Base-by-base conservation (phyloP, 2,888 invertebrate genomes). In the Drosophila siamana region DNA sequence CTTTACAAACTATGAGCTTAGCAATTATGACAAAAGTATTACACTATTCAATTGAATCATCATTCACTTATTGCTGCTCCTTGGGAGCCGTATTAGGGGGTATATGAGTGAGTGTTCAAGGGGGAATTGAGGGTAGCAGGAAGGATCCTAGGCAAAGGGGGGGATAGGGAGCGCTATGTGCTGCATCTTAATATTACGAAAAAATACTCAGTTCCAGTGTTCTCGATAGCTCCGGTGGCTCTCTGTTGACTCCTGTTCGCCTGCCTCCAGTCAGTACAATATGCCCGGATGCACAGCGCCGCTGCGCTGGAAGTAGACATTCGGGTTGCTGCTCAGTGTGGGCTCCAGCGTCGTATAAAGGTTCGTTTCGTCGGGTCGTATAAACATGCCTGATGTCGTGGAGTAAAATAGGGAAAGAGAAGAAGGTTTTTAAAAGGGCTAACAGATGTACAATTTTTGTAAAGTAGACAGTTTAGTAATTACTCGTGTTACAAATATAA, bases 301-400 rank as follows among this genome's bases (percentile, higher is more conserved):
- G 86, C 95, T 94, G 89, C 97, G 94, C 93, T 97, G 97, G 93
- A 97, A 97, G 93, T 96, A 97, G 78, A 97, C 97, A 93, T 97
- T 97, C 80, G 97, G 97, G 93, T 97, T 97, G 92, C 95, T 96
- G 92, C 97, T 97, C 92, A 97, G 93, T 84, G 96, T 96, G 85
- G 96, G 96, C 92, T 96, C 96, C 91, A 95, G 93, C 81, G 96
- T 97, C 89, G 97, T 96, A 93, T 97, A 97, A 89, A 96, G 94
- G 93, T 95, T 96, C 88, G 95, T 95, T 92, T 97, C 97, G 91
- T 96, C 96, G 82, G 96, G 95, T 90, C 95, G 95, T 92, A 96
- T 93, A 92, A 96, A 95, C 93, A 96, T 94, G 92, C 96, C 96
- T 94, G 85, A 22, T 13, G 13, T 28, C n/a, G 1, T 24, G 24